Percentiles rank a stretch among this genome's conserved stretches.
These are phyloP conservation scores for Leptopilina syphax DNA, from an alignment of 2,888 invertebrate genomes.

Conservation along the genomic window DNA sequence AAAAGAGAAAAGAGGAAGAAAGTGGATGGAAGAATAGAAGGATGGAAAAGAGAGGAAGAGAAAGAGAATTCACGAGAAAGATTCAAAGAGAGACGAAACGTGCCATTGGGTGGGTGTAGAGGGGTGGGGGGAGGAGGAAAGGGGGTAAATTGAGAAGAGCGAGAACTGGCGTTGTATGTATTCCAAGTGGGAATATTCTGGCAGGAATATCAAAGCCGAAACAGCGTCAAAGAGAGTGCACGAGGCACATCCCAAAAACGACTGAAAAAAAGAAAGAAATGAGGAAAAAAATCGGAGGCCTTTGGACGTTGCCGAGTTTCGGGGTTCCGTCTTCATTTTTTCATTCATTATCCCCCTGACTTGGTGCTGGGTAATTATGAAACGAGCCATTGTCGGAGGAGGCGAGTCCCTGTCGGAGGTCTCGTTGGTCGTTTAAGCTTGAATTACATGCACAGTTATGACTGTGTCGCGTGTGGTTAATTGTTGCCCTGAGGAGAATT, in stretches of 20 bases:
- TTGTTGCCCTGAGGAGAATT: slow-evolving; percentile 24
- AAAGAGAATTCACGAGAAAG: slow-evolving; percentile 38
- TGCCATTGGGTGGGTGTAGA: slow-evolving; percentile 24
- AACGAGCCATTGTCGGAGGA: slow-evolving; percentile 40
- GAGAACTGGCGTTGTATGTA: slow-evolving; percentile 42
- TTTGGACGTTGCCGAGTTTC: slow-evolving; percentile 64
- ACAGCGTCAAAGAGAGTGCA: slow-evolving; percentile 67
- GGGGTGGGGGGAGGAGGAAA: slow-evolving; percentile 5
- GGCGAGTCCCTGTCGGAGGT: slow-evolving; percentile 39
- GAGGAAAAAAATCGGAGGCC: slow-evolving; percentile 42
- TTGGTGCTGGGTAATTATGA: slow-evolving; percentile 38
- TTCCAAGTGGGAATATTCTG: slow-evolving; percentile 70
- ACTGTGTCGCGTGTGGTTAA: slow-evolving; percentile 40
- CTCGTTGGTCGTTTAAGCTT: slow-evolving; percentile 38
- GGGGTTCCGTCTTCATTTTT: slow-evolving; percentile 53
- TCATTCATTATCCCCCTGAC: slow-evolving; percentile 32
- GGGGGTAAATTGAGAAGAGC: slow-evolving; percentile 41
- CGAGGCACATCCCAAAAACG: slow-evolving; percentile 51
- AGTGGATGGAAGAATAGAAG: slow-evolving; percentile 44
- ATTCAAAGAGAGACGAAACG: slow-evolving; percentile 25
- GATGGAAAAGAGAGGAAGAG: slow-evolving; percentile 26
- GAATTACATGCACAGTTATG: slow-evolving; percentile 40
- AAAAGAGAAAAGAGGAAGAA: slow-evolving; percentile 39
- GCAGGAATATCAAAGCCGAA: slow-evolving; percentile 73
- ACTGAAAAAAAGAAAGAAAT: slow-evolving; percentile 5